Evolutionary conservation across 2,888 invertebrate genomes (phyloP).

Genomic region (Venusia cambrica): DNA sequence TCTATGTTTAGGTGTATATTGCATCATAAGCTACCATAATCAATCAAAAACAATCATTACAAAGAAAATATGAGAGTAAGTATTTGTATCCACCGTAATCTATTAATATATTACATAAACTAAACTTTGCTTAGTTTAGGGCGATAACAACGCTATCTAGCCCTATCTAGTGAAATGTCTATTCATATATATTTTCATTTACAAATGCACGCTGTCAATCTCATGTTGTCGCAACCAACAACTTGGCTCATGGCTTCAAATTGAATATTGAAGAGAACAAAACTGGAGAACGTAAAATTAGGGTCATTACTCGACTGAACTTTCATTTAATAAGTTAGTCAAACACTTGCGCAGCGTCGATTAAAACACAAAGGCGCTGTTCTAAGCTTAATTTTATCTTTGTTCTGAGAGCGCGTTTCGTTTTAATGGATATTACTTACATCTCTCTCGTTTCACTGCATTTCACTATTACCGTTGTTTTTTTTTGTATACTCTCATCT

Average conservation of each 20-base stretch:
- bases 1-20: too few species aligned
- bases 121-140: too few species aligned
- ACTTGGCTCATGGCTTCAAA: constrained; percentile 45
- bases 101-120: too few species aligned
- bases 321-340: constrained; percentile 24
- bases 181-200: too few species aligned
- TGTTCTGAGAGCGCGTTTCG: constrained; percentile 22
- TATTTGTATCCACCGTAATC: too few species aligned
- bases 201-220: constrained; percentile 68
- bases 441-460: constrained; percentile 24
- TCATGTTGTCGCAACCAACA: constrained; percentile 61
- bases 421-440: constrained; percentile 24
- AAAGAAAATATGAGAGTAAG: too few species aligned
- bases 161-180: too few species aligned
- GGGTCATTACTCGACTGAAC: constrained; percentile 13
- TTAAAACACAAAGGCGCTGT: constrained; percentile 22
- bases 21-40: too few species aligned
- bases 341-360: constrained; percentile 16
- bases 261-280: constrained; percentile 42
- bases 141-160: too few species aligned
- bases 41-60: too few species aligned
- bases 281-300: constrained; percentile 28
- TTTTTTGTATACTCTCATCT: too few species aligned
- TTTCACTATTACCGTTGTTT: too few species aligned
- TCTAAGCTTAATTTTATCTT: constrained; percentile 25